Evolutionary conservation across 53 echinoderm and acorn worm species (phyloP), one percentile per base, ranked within the genome.

Genomic region (Arbacia lixula): DNA sequence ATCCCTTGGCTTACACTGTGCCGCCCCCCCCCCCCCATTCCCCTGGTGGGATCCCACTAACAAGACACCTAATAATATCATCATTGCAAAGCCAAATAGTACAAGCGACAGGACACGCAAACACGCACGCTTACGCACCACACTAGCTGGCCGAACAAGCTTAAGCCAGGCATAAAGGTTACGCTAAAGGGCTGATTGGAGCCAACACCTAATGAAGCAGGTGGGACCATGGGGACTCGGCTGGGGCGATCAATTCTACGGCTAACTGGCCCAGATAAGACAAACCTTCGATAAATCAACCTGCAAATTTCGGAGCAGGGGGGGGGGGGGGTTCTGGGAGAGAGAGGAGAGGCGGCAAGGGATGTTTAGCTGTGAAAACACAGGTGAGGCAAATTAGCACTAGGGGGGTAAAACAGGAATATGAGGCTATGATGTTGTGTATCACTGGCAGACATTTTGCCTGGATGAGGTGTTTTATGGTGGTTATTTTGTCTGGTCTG

Each of bases 131-230:
- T 1, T 62, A 34, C 16, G 6, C 36, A 37, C 20, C 66, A 26
- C 36, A 2, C 66, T 36, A 3, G 37, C 21, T 66, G 66, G 66
- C 29, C 71, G 43, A 27, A 71, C 71, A 71, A 71, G 29, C 71
- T 71, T 71, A 71, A 71, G 24, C 71, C 71, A 71, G 12, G 71
- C 71, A 43, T 71, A 46, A 71, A 71, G 71, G 71, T 71, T 71
- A 43, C 30, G 71, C 71, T 71, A 41, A 25, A 71, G 46, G 71
- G 41, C 71, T 71, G 71, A 71, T 43, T 71, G 43, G 46, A 71
- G 71, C 71, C 71, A 8, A 71, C 71, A 43, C 71, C 71, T 71
- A 71, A 71, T 71, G 71, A 71, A 71, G 49, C 71, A 71, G 71
- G 71, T 71, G 71, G 71, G 71, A 46, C 71, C 17, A 71, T 29